Percentiles rank a stretch among this genome's conserved stretches.
Conservation (phyloP, 2,113 vertebrate genomes). For the Ceratotherium simum region DNA sequence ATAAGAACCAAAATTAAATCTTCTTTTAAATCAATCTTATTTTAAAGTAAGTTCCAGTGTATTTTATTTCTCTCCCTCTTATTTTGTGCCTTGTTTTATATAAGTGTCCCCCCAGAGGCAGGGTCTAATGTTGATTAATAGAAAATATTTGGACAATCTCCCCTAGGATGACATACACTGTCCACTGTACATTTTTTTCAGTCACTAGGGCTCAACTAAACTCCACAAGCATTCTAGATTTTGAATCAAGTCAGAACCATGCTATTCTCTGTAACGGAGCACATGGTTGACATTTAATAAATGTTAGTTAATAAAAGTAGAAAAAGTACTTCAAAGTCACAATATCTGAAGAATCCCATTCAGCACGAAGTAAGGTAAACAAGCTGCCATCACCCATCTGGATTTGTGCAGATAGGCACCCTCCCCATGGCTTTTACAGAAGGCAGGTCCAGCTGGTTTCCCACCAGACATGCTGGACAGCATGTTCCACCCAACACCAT, state of each 20-base stretch:
- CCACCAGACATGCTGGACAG: no score
- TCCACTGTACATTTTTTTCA: not conserved
- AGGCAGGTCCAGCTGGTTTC: not conserved
- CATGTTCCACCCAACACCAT: not conserved
- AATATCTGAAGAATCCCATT: not conserved
- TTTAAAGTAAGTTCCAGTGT: not conserved
- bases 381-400: not conserved
- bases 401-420: not conserved
- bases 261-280: not conserved
- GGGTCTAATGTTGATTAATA: not conserved
- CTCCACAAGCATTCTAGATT: not conserved
- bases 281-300: constrained; percentile 63
- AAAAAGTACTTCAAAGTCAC: not conserved
- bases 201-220: not conserved
- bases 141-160: constrained; percentile 19
- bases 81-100: not conserved
- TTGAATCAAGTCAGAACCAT: constrained; percentile 6
- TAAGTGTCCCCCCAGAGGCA: not conserved
- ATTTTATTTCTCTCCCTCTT: not conserved
- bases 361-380: not conserved
- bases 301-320: constrained; percentile 70
- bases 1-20: not conserved
- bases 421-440: not conserved
- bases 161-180: not conserved
- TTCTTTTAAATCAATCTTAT: not conserved